These are phyloP conservation scores for Neoascia interrupta DNA, from an alignment of 2,888 invertebrate species.

Conservation along the genomic window DNA sequence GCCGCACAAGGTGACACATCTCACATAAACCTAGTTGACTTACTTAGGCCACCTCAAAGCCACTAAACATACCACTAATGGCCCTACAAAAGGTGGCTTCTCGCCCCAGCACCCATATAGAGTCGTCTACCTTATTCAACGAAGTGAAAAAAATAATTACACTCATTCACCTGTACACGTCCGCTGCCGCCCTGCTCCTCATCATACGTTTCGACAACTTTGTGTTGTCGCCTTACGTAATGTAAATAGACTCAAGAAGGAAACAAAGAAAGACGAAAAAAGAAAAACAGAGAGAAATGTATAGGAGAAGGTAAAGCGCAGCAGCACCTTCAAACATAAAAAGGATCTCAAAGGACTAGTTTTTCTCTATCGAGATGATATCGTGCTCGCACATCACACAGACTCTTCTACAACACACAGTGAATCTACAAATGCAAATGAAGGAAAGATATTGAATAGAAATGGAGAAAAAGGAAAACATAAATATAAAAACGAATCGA, in stretches of 20 bases:
- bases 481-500: neutral
- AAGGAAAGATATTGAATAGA: neutral
- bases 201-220: neutral
- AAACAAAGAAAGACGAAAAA: conserved; percentile 8
- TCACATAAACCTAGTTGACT: too few species aligned
- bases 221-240: conserved; percentile 35
- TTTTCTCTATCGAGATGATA: conserved; percentile 48
- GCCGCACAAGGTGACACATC: too few species aligned
- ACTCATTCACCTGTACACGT: conserved; percentile 14
- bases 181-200: neutral
- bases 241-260: conserved; percentile 42
- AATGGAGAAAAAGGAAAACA: neutral
- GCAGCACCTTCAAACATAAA: conserved; percentile 24
- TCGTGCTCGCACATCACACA: conserved; percentile 21
- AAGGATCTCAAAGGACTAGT: conserved; percentile 49
- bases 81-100: too few species aligned
- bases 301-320: neutral
- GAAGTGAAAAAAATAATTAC: neutral
- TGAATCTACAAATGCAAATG: conserved; percentile 13
- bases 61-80: too few species aligned
- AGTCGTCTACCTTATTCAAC: neutral
- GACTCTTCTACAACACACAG: too few species aligned
- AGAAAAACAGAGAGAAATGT: too few species aligned
- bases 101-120: neutral
- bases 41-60: too few species aligned